These are phyloP conservation scores for Brachymystax lenok DNA, from an alignment of 2,797 vertebrate genomes.

Conservation along the genomic window DNA sequence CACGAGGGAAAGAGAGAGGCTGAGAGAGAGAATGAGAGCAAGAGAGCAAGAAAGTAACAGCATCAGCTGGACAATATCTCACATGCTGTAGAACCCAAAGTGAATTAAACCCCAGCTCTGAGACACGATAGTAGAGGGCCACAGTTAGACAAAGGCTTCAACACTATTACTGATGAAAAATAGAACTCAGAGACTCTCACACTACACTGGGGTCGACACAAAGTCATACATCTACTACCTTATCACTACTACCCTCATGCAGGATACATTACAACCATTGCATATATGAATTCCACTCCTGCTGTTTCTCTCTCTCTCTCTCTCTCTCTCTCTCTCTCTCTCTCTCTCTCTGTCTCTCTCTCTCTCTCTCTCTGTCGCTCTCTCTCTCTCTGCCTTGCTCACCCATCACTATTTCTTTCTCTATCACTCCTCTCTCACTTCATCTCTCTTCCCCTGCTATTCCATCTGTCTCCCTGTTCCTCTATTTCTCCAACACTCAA, in stretches of 20 bases:
- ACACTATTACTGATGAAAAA: too few species aligned
- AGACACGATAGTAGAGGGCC: too few species aligned
- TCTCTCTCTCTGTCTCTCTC: background rate
- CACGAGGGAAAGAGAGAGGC: background rate
- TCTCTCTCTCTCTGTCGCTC: background rate
- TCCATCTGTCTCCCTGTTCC: too few species aligned
- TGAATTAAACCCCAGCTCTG: too few species aligned
- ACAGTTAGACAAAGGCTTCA: background rate
- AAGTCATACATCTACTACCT: too few species aligned
- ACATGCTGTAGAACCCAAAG: background rate
- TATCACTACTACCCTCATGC: too few species aligned
- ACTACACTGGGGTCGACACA: too few species aligned
- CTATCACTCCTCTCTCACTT: background rate
- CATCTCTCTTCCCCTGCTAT: background rate
- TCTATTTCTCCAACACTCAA: background rate
- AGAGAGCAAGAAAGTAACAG: background rate
- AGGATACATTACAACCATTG: too few species aligned
- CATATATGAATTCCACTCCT: background rate
- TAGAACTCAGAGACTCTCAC: background rate
- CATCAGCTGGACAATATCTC: background rate
- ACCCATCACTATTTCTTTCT: background rate
- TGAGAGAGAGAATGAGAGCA: background rate
- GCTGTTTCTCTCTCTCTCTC: background rate
- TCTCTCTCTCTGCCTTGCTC: background rate
- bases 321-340: background rate